Evolutionary conservation across 2,888 invertebrate genomes (phyloP).

Genomic region (Corbicula japonica): DNA sequence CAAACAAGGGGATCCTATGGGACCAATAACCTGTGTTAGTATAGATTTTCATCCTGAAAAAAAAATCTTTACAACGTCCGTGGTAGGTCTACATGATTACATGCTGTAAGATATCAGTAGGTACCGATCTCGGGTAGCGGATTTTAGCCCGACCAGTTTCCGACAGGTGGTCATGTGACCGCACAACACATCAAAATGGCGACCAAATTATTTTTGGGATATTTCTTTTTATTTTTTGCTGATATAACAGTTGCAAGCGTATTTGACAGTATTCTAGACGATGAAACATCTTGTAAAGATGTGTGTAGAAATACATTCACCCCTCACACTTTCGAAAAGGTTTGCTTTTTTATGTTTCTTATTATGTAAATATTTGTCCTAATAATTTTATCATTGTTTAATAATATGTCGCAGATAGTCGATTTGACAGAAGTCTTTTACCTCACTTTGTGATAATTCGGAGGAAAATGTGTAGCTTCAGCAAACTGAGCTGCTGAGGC

Average conservation of each 20-base stretch:
- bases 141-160: background rate
- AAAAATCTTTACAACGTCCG: too few species aligned
- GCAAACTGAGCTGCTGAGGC: too few species aligned
- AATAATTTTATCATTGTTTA: too few species aligned
- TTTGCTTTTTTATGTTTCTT: slow-evolving; percentile 42
- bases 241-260: slow-evolving; percentile 39
- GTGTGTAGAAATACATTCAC: slow-evolving; percentile 80
- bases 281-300: slow-evolving; percentile 73
- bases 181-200: slow-evolving; percentile 69
- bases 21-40: background rate
- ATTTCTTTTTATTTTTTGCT: slow-evolving; percentile 54
- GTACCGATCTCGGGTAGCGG: background rate
- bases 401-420: too few species aligned
- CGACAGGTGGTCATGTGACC: slow-evolving; percentile 67
- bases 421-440: too few species aligned
- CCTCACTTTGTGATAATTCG: too few species aligned
- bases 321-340: slow-evolving; percentile 79
- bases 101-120: background rate
- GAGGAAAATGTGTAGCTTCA: too few species aligned
- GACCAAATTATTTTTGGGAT: slow-evolving; percentile 59
- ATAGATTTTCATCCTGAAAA: background rate
- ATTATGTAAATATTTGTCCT: too few species aligned
- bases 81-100: too few species aligned
- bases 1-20: background rate
- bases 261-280: slow-evolving; percentile 69